Conservation (phyloP, 2,113 vertebrate species). For the Mustelus asterias region DNA sequence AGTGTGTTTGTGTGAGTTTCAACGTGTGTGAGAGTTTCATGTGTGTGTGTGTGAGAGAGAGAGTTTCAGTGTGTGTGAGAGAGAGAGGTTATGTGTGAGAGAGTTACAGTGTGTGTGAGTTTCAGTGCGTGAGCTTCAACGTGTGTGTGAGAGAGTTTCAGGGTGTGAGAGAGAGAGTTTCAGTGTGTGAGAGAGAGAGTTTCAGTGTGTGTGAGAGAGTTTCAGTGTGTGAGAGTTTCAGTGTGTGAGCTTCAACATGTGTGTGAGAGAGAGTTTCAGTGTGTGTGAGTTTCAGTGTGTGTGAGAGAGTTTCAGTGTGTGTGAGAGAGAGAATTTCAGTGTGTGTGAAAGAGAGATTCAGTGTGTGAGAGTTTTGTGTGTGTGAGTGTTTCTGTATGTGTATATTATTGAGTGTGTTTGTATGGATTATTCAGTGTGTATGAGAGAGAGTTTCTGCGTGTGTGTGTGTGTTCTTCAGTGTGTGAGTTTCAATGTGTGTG, state of each 20-base stretch:
- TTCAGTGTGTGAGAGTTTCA: neutral
- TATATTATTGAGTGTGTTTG: neutral
- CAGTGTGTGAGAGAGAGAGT: neutral
- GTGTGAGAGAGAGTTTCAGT: neutral
- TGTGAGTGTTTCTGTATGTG: too few relatives aligned
- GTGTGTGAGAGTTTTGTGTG: neutral
- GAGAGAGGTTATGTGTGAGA: neutral
- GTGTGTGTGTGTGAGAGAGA: neutral
- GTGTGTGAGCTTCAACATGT: neutral
- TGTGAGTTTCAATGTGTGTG: neutral
- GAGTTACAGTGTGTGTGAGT: neutral
- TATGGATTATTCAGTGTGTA: neutral
- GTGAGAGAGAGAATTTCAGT: neutral
- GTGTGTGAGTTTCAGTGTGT: neutral
- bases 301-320: neutral
- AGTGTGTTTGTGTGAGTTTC: neutral
- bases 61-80: neutral
- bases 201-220: neutral
- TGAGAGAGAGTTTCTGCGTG: neutral
- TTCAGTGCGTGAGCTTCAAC: neutral
- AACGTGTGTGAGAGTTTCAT: neutral
- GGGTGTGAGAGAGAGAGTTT: neutral
- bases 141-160: neutral
- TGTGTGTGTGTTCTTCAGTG: neutral
- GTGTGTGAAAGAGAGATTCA: neutral